Percentiles rank a stretch among this genome's conserved stretches.
phyloP scores from a whole-genome alignment of 2,888 invertebrate genomes.

The Lycocerus yunnanus region DNA sequence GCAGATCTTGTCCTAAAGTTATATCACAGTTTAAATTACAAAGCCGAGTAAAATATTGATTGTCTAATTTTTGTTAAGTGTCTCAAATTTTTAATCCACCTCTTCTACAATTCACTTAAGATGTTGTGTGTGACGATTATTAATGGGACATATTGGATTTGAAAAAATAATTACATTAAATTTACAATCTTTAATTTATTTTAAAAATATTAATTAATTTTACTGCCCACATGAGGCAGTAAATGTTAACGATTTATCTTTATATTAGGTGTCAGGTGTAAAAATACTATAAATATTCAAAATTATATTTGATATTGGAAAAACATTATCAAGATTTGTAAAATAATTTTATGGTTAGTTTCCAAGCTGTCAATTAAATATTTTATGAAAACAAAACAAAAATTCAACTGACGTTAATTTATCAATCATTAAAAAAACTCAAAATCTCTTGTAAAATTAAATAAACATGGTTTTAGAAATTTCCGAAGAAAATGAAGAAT shows the following conservation, averaged over 20 bases:
- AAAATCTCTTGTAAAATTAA: neutral
- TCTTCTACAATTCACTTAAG: too few relatives aligned
- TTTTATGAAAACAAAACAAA: neutral
- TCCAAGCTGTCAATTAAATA: neutral
- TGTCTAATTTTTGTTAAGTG: too few relatives aligned
- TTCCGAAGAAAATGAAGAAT: neutral
- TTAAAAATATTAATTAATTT: neutral
- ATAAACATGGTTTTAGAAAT: neutral
- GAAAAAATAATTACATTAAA: too few relatives aligned
- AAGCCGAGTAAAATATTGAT: too few relatives aligned
- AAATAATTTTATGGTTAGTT: neutral
- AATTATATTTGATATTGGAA: neutral
- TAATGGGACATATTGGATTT: too few relatives aligned
- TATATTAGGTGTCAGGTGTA: neutral
- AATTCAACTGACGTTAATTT: slow-evolving; percentile 19
- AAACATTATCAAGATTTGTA: too few relatives aligned
- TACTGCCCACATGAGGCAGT: neutral
- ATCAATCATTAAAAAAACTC: slow-evolving; percentile 1
- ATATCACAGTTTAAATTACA: too few relatives aligned
- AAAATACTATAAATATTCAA: neutral
- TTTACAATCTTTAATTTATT: neutral
- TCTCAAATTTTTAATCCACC: too few relatives aligned
- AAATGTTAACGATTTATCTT: neutral
- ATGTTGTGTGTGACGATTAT: too few relatives aligned
- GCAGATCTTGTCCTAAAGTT: too few relatives aligned